phyloP scores from a whole-genome alignment of 2,797 vertebrate species.

The Salmo trutta region DNA sequence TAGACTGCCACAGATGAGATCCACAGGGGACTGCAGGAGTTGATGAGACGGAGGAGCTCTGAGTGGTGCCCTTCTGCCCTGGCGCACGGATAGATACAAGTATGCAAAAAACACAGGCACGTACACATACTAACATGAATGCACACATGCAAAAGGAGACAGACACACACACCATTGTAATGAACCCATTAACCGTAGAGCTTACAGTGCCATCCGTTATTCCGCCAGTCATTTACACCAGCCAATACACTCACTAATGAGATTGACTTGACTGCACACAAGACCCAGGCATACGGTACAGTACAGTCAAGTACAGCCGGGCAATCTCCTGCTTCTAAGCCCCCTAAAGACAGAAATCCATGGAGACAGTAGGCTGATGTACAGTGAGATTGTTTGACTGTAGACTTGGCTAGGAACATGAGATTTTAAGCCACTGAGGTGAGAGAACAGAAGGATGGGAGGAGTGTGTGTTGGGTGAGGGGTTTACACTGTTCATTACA shows the following conservation, averaged over 20 bases:
- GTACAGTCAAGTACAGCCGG: slow-evolving; percentile 2
- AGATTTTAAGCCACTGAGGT: no score
- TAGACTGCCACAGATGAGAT: background rate
- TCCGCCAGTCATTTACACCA: background rate
- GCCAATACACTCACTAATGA: background rate
- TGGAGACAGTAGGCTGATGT: background rate
- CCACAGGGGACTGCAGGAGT: background rate
- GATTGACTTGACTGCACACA: slow-evolving; percentile 4
- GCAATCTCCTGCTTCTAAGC: background rate
- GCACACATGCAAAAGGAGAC: background rate
- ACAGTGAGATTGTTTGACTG: background rate
- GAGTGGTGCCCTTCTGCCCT: background rate
- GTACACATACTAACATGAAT: background rate
- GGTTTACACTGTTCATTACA: no score
- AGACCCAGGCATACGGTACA: background rate
- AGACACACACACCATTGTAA: background rate
- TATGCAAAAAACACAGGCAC: background rate
- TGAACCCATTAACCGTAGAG: background rate
- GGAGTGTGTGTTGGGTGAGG: no score
- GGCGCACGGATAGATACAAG: background rate
- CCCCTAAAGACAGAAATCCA: background rate
- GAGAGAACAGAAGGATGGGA: no score
- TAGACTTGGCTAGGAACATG: no score
- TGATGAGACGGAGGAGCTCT: background rate
- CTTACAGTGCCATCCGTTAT: background rate